Conservation (phyloP, 2,888 invertebrate species). For the Nymphalis urticae region DNA sequence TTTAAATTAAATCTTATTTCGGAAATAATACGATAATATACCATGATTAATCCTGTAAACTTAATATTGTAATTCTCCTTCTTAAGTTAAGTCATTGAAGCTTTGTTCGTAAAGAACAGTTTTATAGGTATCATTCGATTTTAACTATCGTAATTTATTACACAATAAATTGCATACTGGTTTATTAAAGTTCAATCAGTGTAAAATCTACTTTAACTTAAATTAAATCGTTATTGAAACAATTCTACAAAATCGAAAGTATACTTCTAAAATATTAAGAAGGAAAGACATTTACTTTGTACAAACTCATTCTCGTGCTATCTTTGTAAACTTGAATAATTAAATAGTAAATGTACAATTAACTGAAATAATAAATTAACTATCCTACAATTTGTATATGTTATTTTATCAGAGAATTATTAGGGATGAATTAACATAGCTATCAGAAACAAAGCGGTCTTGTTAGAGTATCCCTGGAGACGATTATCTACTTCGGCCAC, state of each 20-base stretch:
- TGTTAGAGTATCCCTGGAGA: not conserved
- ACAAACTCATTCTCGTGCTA: too few relatives aligned
- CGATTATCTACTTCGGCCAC: not conserved
- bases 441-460: not conserved
- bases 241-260: not conserved
- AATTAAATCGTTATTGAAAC: not conserved
- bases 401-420: not conserved
- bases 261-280: too few relatives aligned
- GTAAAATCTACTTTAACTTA: not conserved
- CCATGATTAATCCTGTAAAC: not conserved
- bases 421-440: conserved; percentile 1
- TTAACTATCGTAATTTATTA: not conserved
- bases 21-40: too few relatives aligned
- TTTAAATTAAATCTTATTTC: too few relatives aligned
- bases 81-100: not conserved
- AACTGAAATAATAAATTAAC: not conserved
- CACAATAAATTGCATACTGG: not conserved
- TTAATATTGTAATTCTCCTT: not conserved
- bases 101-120: not conserved
- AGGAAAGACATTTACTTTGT: too few relatives aligned
- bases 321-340: too few relatives aligned
- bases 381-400: not conserved
- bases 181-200: not conserved
- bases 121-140: not conserved
- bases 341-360: not conserved